Conservation (phyloP, 1,140 invertebrate genomes). For the Catajapyx aquilonaris region DNA sequence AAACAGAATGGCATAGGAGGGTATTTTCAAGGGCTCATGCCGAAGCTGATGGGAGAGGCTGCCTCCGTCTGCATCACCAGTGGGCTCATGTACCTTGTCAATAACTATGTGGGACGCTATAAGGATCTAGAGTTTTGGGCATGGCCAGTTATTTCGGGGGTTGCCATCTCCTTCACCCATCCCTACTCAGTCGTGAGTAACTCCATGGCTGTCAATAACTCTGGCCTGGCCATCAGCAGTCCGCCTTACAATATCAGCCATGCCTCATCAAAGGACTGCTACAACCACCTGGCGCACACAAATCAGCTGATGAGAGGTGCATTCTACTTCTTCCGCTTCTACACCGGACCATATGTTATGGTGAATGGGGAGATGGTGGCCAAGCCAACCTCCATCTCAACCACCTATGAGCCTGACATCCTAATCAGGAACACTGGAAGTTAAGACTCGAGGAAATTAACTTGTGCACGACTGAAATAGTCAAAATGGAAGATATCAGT, state of each 20-base stretch:
- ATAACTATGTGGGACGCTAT: slow-evolving; percentile 56
- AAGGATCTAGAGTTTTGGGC: slow-evolving; percentile 42
- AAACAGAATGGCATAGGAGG: slow-evolving; percentile 57
- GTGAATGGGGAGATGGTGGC: slow-evolving; percentile 3
- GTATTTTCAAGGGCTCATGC: slow-evolving; percentile 63
- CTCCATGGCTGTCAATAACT: slow-evolving; percentile 61
- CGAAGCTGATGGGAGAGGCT: slow-evolving; percentile 56
- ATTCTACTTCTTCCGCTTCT: slow-evolving; percentile 58
- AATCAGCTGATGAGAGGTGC: slow-evolving; percentile 65
- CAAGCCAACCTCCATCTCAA: no score
- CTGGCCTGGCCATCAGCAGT: slow-evolving; percentile 47
- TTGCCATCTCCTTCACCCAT: slow-evolving; percentile 59
- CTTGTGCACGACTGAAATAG: no score
- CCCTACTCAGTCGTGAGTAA: slow-evolving; percentile 69
- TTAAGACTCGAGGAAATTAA: no score
- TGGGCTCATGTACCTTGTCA: slow-evolving; percentile 48
- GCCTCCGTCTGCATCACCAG: slow-evolving; percentile 45
- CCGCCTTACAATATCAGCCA: slow-evolving; percentile 65
- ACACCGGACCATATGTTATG: slow-evolving; percentile 34
- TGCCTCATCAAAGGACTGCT: slow-evolving; percentile 52
- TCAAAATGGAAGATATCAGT: no score
- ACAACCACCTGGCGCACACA: slow-evolving; percentile 41
- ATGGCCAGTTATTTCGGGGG: slow-evolving; percentile 30
- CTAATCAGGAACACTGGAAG: no score
- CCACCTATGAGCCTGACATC: no score